These are phyloP conservation scores for Erythrolamprus reginae DNA, from an alignment of 2,113 vertebrate species.

Conservation along the genomic window DNA sequence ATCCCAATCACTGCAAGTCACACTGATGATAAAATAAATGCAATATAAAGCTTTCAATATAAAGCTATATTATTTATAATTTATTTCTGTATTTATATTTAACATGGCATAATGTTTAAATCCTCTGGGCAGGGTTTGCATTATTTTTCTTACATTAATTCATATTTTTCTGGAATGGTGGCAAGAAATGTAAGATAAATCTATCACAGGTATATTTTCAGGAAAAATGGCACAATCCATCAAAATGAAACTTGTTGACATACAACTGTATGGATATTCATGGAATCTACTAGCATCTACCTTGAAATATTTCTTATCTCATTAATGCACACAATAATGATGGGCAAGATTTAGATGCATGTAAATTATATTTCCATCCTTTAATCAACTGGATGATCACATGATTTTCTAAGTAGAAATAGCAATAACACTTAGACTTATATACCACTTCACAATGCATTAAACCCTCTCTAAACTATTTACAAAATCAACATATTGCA, in stretches of 20 bases:
- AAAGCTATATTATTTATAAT: neutral
- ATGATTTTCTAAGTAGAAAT: neutral
- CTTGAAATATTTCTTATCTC: neutral
- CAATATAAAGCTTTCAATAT: neutral
- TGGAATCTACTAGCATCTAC: neutral
- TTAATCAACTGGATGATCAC: neutral
- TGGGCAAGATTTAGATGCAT: neutral
- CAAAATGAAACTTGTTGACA: neutral
- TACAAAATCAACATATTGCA: too few species aligned
- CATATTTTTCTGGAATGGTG: neutral
- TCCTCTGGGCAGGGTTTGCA: neutral
- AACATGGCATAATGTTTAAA: neutral
- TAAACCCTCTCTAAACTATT: too few species aligned
- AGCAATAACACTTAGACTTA: too few species aligned
- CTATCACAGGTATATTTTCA: neutral
- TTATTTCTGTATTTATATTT: neutral
- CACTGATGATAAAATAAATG: neutral
- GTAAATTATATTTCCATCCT: neutral
- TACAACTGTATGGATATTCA: neutral
- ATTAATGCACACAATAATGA: neutral
- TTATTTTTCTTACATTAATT: neutral
- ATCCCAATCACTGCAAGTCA: neutral
- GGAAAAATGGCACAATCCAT: neutral
- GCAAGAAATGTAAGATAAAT: neutral
- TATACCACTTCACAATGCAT: too few species aligned